phyloP scores from a whole-genome alignment of 1,140 invertebrate species.

The Brachystomella parvula region DNA sequence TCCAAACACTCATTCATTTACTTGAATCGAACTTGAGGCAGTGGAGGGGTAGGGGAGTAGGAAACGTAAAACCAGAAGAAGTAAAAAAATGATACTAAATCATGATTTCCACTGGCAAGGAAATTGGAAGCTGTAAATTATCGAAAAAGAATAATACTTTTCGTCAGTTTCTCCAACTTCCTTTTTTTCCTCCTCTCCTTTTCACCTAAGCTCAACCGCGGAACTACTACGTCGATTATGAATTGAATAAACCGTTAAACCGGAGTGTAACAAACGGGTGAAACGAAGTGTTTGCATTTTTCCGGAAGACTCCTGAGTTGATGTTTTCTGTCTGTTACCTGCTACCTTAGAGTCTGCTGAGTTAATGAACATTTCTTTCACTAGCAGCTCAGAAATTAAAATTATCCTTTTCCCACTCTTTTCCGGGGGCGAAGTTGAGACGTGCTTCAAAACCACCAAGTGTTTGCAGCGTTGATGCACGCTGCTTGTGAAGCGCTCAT shows the following conservation, averaged over 20 bases:
- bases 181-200: background rate
- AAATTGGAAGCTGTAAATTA: conserved; percentile 29
- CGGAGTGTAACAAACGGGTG: no score
- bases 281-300: no score
- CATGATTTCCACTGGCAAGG: conserved; percentile 21
- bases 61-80: background rate
- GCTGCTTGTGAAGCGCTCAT: no score
- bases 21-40: background rate
- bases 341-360: no score
- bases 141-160: conserved; percentile 23
- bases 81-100: conserved; percentile 21
- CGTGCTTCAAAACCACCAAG: no score
- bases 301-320: no score
- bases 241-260: background rate
- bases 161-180: conserved; percentile 16
- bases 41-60: conserved; percentile 3
- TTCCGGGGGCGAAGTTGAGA: no score
- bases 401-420: no score
- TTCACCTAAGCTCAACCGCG: background rate
- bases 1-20: background rate
- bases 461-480: no score
- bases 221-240: background rate
- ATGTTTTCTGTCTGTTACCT: no score
- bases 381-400: no score
- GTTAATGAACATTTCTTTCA: no score